Conservation (phyloP, 2,113 vertebrate species). For the Ailuropoda melanoleuca region DNA sequence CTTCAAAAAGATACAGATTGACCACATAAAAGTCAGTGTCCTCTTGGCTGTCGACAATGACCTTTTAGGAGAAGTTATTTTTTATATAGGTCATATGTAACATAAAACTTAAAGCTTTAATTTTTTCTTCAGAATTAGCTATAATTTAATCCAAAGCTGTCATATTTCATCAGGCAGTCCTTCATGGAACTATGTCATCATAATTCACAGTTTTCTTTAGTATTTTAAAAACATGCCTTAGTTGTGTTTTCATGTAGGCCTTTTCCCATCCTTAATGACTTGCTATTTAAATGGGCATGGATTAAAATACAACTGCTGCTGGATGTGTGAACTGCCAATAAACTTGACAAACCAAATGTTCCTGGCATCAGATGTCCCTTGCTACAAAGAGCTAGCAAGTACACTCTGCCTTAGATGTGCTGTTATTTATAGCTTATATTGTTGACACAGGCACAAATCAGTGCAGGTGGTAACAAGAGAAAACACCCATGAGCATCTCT, state of each 20-base stretch:
- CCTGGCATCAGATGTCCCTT: background rate
- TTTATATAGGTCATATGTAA: slow-evolving; percentile 46
- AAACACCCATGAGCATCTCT: background rate
- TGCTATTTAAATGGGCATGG: background rate
- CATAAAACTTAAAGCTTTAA: slow-evolving; percentile 52
- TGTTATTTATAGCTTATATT: background rate
- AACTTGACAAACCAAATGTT: background rate
- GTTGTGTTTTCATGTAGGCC: background rate
- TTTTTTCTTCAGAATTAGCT: slow-evolving; percentile 52
- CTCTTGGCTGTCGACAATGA: slow-evolving; percentile 3
- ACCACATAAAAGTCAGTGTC: slow-evolving; percentile 26
- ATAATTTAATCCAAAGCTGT: slow-evolving; percentile 19
- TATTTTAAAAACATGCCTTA: background rate
- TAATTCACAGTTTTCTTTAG: slow-evolving; percentile 21
- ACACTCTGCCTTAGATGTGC: background rate
- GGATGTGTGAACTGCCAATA: background rate
- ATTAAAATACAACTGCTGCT: background rate
- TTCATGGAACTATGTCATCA: background rate
- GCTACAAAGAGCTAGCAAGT: background rate
- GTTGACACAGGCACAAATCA: background rate
- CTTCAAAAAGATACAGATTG: background rate
- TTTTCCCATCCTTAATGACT: background rate
- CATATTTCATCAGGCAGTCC: background rate
- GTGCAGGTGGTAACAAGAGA: background rate
- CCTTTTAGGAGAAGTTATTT: slow-evolving; percentile 28